phyloP scores from a whole-genome alignment of 2,797 vertebrate species.

The Liparis tanakae region DNA sequence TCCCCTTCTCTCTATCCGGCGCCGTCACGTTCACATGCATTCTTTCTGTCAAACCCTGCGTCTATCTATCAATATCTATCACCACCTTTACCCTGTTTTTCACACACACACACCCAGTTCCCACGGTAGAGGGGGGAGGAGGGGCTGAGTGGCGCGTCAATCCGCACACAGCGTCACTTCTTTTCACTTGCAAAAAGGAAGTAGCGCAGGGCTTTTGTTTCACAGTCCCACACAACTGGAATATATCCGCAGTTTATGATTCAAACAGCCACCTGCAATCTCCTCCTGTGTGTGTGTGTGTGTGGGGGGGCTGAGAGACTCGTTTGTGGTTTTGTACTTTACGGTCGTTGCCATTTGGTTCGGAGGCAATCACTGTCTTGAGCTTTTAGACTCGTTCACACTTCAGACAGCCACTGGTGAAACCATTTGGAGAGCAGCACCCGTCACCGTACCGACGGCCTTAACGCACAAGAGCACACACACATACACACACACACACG shows the following conservation, averaged over 20 bases:
- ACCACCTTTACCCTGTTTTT: conserved; percentile 16
- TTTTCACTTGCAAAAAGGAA: conserved; percentile 84
- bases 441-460: background rate
- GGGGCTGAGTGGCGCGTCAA: conserved; percentile 74
- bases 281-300: conserved; percentile 55
- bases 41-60: conserved; percentile 10
- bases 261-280: conserved; percentile 60
- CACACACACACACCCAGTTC: conserved; percentile 76
- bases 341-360: conserved; percentile 47
- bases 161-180: conserved; percentile 79
- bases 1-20: background rate
- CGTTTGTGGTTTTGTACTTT: conserved; percentile 31
- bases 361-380: conserved; percentile 6
- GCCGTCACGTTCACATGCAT: conserved; percentile 35
- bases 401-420: background rate
- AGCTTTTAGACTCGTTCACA: background rate
- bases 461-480: too few relatives aligned
- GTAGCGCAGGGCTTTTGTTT: conserved; percentile 79
- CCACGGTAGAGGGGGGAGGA: conserved; percentile 75
- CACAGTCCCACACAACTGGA: conserved; percentile 80
- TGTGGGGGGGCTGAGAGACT: conserved; percentile 7
- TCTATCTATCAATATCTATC: conserved; percentile 41
- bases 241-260: conserved; percentile 79
- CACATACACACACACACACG: too few relatives aligned
- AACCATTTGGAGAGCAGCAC: background rate